phyloP scores from a whole-genome alignment of 2,797 vertebrate species.

The Pipistrellus pipistrellus region DNA sequence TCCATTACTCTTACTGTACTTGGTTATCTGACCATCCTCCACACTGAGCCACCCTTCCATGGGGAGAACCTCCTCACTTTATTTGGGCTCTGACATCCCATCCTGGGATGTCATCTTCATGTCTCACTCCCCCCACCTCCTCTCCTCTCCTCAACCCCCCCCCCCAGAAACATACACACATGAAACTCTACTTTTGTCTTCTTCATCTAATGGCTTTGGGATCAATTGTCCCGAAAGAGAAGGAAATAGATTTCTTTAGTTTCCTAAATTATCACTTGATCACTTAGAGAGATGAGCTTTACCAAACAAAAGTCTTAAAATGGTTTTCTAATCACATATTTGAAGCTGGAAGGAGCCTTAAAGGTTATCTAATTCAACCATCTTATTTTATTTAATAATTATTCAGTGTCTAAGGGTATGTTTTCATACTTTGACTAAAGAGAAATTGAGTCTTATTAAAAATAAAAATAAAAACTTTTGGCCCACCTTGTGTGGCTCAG shows the following conservation, averaged over 20 bases:
- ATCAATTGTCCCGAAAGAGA: neutral
- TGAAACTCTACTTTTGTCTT: neutral
- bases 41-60: neutral
- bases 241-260: neutral
- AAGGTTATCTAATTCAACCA: neutral
- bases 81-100: neutral
- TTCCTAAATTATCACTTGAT: neutral
- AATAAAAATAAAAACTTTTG: no score
- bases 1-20: neutral
- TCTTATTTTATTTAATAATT: slow-evolving; percentile 11
- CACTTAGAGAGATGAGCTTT: neutral
- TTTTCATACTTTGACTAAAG: slow-evolving; percentile 44
- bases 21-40: neutral
- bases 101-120: neutral
- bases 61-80: neutral
- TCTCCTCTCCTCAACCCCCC: no score
- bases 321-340: neutral
- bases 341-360: slow-evolving; percentile 8
- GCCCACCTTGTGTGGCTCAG: no score
- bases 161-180: no score
- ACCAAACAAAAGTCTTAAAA: neutral
- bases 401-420: neutral
- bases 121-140: no score
- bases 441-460: neutral
- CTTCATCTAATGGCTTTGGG: neutral